These are phyloP conservation scores for Nesoenas mayeri DNA, from an alignment of 2,113 vertebrate genomes.

Conservation along the genomic window DNA sequence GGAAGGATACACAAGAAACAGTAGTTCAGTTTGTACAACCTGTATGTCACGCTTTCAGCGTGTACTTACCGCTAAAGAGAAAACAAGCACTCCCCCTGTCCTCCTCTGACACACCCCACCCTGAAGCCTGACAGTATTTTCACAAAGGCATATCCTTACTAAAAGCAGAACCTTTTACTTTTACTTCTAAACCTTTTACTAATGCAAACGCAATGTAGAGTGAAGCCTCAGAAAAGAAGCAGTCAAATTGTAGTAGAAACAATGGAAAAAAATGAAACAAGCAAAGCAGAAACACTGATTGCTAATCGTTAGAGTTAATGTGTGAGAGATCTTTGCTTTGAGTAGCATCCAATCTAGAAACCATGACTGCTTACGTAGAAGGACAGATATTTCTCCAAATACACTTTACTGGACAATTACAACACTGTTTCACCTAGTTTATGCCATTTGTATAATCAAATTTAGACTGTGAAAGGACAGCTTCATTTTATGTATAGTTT, in stretches of 20 bases:
- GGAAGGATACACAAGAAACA: background rate
- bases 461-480: background rate
- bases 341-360: background rate
- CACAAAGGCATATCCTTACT: background rate
- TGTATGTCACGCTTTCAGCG: background rate
- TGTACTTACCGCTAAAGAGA: background rate
- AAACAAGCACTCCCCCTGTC: background rate
- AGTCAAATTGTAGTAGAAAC: background rate
- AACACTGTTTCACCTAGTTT: background rate
- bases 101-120: accelerated
- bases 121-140: background rate
- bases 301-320: background rate
- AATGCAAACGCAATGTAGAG: background rate
- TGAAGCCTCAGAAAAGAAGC: background rate
- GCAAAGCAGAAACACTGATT: background rate
- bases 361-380: background rate
- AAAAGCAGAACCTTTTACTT: background rate
- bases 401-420: background rate
- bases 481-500: background rate
- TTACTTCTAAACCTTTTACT: background rate
- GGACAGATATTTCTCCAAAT: background rate
- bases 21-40: background rate
- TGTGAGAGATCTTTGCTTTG: background rate
- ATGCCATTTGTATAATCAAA: background rate
- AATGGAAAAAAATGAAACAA: background rate